phyloP scores from a whole-genome alignment of 2,888 invertebrate genomes.

The Clunio marinus region DNA sequence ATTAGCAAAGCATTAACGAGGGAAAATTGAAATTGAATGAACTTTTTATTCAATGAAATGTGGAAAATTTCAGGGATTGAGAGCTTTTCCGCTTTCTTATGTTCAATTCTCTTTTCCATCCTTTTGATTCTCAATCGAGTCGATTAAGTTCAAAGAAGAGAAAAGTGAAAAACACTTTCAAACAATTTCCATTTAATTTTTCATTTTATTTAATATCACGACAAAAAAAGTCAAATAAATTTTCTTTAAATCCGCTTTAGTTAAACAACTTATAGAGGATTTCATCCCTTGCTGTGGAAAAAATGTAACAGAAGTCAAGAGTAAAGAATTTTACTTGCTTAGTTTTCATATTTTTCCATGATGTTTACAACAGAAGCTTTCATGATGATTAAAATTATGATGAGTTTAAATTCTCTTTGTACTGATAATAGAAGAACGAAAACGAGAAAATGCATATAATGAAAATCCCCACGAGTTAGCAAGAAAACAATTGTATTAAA shows the following conservation, averaged over 20 bases:
- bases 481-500: neutral
- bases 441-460: neutral
- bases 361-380: neutral
- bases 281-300: neutral
- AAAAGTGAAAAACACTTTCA: constrained; percentile 22
- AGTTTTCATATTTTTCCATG: neutral
- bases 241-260: constrained; percentile 23
- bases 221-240: constrained; percentile 3
- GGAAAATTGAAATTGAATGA: constrained; percentile 39
- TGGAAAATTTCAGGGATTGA: neutral
- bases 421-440: neutral
- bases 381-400: neutral
- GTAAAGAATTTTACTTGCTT: neutral
- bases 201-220: neutral
- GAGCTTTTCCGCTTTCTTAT: neutral
- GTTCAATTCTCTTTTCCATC: constrained; percentile 1
- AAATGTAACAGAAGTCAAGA: neutral
- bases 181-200: constrained; percentile 38
- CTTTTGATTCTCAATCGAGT: constrained; percentile 31
- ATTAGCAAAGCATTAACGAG: constrained; percentile 39
- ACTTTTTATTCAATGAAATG: constrained; percentile 28
- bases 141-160: neutral
- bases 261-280: constrained; percentile 17
- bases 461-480: neutral
- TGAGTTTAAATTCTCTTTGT: neutral